These are phyloP conservation scores for Eretmocerus hayati DNA, from an alignment of 2,888 invertebrate species.

Conservation along the genomic window DNA sequence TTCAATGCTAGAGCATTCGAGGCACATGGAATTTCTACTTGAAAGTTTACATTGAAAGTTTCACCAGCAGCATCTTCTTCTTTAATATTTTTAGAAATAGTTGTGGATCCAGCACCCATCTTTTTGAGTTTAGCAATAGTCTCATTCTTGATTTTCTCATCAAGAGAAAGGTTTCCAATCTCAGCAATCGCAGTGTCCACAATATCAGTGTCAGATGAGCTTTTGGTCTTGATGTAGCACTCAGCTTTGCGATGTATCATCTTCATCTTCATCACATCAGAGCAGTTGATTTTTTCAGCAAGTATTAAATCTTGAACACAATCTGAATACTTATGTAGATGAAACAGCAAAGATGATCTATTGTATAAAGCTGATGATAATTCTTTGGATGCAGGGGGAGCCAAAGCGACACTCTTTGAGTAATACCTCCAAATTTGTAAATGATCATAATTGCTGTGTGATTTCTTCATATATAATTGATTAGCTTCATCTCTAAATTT, in stretches of 20 bases:
- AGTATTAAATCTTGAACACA: conserved; percentile 63
- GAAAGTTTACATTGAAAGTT: conserved; percentile 5
- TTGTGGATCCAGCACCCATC: not conserved
- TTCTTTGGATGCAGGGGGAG: conserved; percentile 54
- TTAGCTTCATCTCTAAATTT: conserved; percentile 57
- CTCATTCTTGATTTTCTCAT: conserved; percentile 15
- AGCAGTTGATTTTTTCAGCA: conserved; percentile 57
- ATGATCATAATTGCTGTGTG: conserved; percentile 15
- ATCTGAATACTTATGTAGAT: conserved; percentile 57
- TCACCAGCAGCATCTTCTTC: conserved; percentile 13
- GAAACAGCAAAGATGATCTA: conserved; percentile 67
- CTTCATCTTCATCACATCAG: conserved; percentile 57
- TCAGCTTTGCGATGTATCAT: conserved; percentile 53
- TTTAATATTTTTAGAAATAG: not conserved
- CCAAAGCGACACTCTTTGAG: conserved; percentile 59
- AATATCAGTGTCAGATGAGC: conserved; percentile 20
- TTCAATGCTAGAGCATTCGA: conserved; percentile 57
- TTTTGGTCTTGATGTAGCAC: conserved; percentile 44
- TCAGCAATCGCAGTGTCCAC: conserved; percentile 26
- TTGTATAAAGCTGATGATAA: conserved; percentile 65
- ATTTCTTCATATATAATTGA: conserved; percentile 47
- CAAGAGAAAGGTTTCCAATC: conserved; percentile 25
- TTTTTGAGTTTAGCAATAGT: conserved; percentile 16
- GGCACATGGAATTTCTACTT: conserved; percentile 52
- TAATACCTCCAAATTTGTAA: conserved; percentile 50